Evolutionary conservation across 2,888 invertebrate species (phyloP).

Genomic region (Norana najaformis): DNA sequence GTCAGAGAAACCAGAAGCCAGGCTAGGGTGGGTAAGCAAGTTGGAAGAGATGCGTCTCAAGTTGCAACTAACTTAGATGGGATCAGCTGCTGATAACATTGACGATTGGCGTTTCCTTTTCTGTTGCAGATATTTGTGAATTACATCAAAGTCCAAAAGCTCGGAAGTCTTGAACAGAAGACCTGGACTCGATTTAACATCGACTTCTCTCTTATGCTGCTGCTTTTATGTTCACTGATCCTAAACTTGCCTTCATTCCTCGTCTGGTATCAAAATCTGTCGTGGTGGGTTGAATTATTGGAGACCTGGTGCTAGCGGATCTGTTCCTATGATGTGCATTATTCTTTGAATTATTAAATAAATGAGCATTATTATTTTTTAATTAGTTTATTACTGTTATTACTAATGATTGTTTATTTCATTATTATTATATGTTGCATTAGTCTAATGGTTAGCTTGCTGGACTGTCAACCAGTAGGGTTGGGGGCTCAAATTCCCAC

Average conservation of each 20-base stretch:
- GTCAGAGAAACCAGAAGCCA: too few relatives aligned
- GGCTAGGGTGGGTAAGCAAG: too few relatives aligned
- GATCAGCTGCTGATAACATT: neutral
- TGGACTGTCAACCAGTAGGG: too few relatives aligned
- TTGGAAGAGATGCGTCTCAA: too few relatives aligned
- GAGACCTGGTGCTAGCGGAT: neutral
- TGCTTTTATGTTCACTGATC: constrained; percentile 35
- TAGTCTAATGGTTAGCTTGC: too few relatives aligned
- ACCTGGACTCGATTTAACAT: constrained; percentile 40
- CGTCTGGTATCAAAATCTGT: constrained; percentile 37
- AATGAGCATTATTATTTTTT: too few relatives aligned
- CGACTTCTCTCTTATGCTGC: constrained; percentile 38
- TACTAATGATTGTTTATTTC: too few relatives aligned
- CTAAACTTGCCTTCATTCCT: constrained; percentile 40
- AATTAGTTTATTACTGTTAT: too few relatives aligned
- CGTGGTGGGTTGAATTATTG: constrained; percentile 19
- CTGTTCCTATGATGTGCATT: neutral
- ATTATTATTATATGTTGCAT: too few relatives aligned
- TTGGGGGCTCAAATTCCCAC: too few relatives aligned
- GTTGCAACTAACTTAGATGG: too few relatives aligned
- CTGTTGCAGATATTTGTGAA: constrained; percentile 30
- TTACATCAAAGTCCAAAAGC: constrained; percentile 29
- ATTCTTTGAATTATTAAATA: too few relatives aligned
- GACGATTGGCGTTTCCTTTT: neutral
- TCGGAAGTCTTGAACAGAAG: neutral